A percentile compares a stretch with the other conserved stretches of the same genome.
Conservation (phyloP, 2,113 vertebrate genomes). For the Misgurnus mizolepis region DNA sequence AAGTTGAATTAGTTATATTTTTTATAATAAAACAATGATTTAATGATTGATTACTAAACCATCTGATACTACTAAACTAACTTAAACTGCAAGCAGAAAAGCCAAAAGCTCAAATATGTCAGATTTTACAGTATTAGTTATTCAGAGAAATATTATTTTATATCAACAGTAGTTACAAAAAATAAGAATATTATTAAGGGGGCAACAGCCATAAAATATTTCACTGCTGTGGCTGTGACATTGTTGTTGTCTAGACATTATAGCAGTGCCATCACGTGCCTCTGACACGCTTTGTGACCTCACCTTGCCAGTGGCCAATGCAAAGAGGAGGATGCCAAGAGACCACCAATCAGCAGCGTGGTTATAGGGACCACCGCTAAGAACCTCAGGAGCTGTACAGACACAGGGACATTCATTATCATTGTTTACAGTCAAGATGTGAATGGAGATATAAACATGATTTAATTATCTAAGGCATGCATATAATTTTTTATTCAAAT, state of each 20-base stretch:
- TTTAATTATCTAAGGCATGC: background rate
- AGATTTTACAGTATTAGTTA: too few relatives aligned
- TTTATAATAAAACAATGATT: too few relatives aligned
- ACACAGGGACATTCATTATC: constrained; percentile 17
- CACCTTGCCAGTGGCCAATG: constrained; percentile 89
- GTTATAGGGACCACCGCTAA: constrained; percentile 92
- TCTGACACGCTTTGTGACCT: constrained; percentile 52
- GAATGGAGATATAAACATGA: background rate
- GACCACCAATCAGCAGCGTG: constrained; percentile 96
- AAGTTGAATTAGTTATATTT: too few relatives aligned
- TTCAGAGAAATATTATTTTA: too few relatives aligned
- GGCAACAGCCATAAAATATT: too few relatives aligned
- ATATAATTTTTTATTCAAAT: background rate
- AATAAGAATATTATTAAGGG: too few relatives aligned
- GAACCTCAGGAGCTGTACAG: constrained; percentile 87
- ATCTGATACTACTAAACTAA: too few relatives aligned
- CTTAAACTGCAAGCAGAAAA: too few relatives aligned
- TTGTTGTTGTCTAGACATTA: background rate
- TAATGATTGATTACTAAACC: too few relatives aligned
- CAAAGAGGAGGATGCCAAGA: constrained; percentile 87
- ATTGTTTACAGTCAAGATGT: constrained; percentile 4
- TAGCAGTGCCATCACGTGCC: constrained; percentile 12
- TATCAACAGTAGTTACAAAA: too few relatives aligned
- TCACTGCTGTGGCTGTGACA: background rate
- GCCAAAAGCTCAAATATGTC: too few relatives aligned